Base-by-base conservation (phyloP, 1,140 invertebrate genomes). In the Drosophila willistoni region DNA sequence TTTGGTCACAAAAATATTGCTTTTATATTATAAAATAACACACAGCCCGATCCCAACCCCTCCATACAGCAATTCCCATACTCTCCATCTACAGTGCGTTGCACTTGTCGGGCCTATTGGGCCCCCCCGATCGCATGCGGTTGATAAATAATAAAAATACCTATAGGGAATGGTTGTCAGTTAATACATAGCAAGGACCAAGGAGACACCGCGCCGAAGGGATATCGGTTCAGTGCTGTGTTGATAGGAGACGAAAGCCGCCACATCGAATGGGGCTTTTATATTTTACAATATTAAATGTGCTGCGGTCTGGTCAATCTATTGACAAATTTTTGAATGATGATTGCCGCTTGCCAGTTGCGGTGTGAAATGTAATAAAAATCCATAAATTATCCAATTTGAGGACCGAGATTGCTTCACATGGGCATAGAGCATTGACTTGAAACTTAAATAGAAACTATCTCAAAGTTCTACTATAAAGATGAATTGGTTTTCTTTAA, bases 1-100 rank as follows among this genome's bases (percentile, higher is more conserved):
- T 89, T 89, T 79, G 84, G 73, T 89, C 84, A 84, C 84, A 89
- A 86, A 89, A 89, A 89, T 89, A 87, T 87, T 87, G 83, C 83
- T 73, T 87, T 87, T 87, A 87, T 80, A 80, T 89, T 87, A 87
- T 87, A 89, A 87, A 89, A 89, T 76, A 74, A 76, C 74, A 42
- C 65, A 56, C 74, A 39, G 55, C 7, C n/a, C 33, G 10, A 10
- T 10, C 0, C 36, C 2, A 2, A 4, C 12, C 36, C 12, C 36
- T 39, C 36, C 34, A 9, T 7, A 7, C 9, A 12, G 3, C 10
- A 10, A 3, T 39, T 10, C 10, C 36, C 36, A 3, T 12, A 1
- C 10, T 13, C 36, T 12, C 12, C 12, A 39, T 13, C 13, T 14
- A 19, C 9, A 10, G 44, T 6, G 2, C 57, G 17, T 34, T 36